phyloP scores from a whole-genome alignment of 2,888 invertebrate genomes.

The Pedicia rivosa region DNA sequence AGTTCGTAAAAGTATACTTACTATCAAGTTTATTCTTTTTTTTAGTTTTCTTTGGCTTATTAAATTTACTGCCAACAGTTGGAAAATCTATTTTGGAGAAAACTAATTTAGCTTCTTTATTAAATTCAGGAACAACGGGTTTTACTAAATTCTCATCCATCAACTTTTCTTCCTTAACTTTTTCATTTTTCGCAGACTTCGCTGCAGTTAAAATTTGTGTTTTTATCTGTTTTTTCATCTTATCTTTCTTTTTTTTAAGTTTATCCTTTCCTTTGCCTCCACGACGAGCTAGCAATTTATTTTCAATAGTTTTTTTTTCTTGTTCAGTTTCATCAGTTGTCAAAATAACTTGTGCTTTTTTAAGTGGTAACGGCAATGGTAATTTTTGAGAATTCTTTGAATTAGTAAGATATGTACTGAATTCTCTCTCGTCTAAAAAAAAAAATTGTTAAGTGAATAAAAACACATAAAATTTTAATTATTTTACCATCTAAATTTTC shows the following conservation, averaged over 20 bases:
- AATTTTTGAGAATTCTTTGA: too few species aligned
- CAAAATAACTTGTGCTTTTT: neutral
- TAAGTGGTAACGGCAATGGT: too few species aligned
- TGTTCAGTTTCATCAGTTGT: conserved; percentile 16
- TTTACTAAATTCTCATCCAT: conserved; percentile 4
- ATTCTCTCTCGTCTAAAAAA: conserved; percentile 1
- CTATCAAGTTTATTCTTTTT: conserved; percentile 37
- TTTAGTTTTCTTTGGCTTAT: conserved; percentile 45
- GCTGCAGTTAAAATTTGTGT: conserved; percentile 20
- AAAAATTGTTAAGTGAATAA: neutral
- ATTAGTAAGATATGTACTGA: neutral
- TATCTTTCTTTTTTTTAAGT: too few species aligned
- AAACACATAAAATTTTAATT: neutral
- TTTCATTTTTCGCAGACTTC: conserved; percentile 24
- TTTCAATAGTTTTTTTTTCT: conserved; percentile 20
- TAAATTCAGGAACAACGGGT: conserved; percentile 34
- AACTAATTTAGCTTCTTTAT: conserved; percentile 73
- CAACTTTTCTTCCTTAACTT: conserved; percentile 12
- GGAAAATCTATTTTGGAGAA: conserved; percentile 83
- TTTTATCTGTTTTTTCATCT: conserved; percentile 25
- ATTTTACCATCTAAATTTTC: conserved; percentile 23
- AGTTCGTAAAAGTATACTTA: conserved; percentile 4
- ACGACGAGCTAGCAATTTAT: conserved; percentile 24
- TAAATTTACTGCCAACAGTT: conserved; percentile 18
- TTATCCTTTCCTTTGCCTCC: conserved; percentile 22